Base-by-base conservation (phyloP, 2,113 vertebrate genomes). In the Coracopsis vasa region DNA sequence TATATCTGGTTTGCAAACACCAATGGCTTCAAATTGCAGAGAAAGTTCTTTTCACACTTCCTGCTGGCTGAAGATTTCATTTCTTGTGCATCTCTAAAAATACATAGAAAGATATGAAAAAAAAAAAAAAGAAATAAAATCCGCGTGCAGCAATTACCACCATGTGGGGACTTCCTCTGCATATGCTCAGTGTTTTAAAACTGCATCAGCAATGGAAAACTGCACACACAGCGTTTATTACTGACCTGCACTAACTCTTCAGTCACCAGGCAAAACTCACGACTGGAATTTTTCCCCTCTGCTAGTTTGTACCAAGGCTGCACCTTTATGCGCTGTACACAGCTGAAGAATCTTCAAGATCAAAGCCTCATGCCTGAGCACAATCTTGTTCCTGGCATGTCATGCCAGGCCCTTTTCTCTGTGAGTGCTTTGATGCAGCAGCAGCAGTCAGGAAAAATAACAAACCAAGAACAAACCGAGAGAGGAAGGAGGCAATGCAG, bases 81-180 rank as follows among this genome's bases (percentile, higher is more conserved):
- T 95, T 86, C 86, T 95, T 83, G 29, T 81, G 50, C 70, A 33
- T 91, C n/a, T 94, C 94, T 97, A 96, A 96, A 97, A 95, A 97
- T 96, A 92, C 16, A 58, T 4, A 39, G 72, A 69, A 90, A 83
- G 58, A 89, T 62, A 8, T 24, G 50, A 24, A 35, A 58, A 20
- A 67, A 66, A 67, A 66, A 37, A 73, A 73, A 62, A 66, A 42
- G 4, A 23, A 58, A 35, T n/a, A 35, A 58, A n/a, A 58, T 33
- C 67, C 90, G 41, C 28, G 66, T 62, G 80, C 54, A 78, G 92
- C 83, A 93, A 48, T 96, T 82, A 53, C 60, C 67, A 41, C 67
- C 39, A 62, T 37, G 69, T 13, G 14, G 67, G 69, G 47, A 87
- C 81, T 88, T 96, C 83, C 91, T 96, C 78, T 94, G 70, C 86